Evolutionary conservation across 2,888 invertebrate species (phyloP).

Genomic region (Caenorhabditis becei): DNA sequence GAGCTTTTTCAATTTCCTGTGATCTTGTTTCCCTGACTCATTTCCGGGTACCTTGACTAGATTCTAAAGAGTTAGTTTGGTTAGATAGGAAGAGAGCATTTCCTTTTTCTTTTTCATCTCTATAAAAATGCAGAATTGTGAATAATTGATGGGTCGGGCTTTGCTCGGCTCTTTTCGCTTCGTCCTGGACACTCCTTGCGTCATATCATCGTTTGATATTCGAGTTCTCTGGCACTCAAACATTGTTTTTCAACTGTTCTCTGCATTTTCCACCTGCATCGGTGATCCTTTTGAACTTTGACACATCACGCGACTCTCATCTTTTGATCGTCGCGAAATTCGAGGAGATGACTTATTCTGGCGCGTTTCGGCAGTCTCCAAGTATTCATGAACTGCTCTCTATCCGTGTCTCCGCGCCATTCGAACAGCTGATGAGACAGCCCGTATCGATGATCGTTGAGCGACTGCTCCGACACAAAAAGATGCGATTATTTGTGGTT

Average conservation of each 20-base stretch:
- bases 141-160: background rate
- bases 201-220: background rate
- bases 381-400: background rate
- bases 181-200: no score
- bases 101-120: no score
- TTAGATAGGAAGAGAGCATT: no score
- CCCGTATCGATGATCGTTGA: conserved; percentile 21
- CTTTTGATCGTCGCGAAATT: conserved; percentile 5
- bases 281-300: conserved; percentile 1
- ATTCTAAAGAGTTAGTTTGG: background rate
- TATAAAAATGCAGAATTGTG: background rate
- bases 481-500: conserved; percentile 28
- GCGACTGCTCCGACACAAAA: conserved; percentile 22
- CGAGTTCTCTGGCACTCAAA: background rate
- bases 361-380: background rate
- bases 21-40: background rate
- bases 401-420: background rate
- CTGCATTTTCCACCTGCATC: background rate
- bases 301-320: conserved; percentile 6
- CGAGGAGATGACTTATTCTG: conserved; percentile 4
- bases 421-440: conserved; percentile 23
- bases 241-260: background rate
- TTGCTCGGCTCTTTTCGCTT: background rate
- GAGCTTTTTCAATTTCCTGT: no score
- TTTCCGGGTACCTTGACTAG: background rate